Evolutionary conservation across 2,888 invertebrate species (phyloP).

Genomic region (Ormyrus pomaceus): DNA sequence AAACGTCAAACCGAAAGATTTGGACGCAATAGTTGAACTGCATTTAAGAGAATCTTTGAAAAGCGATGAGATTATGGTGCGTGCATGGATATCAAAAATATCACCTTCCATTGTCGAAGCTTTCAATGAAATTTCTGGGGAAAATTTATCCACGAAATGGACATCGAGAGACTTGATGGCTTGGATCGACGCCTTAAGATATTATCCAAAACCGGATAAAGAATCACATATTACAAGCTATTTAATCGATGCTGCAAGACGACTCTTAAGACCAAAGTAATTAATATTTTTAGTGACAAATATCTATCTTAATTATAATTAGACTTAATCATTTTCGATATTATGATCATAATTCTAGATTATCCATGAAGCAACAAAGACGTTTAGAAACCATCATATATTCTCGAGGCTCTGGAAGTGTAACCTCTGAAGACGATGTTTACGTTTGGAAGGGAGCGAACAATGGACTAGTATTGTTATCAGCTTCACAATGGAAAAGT

Average conservation of each 20-base stretch:
- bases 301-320: background rate
- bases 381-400: constrained; percentile 66
- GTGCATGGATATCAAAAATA: constrained; percentile 67
- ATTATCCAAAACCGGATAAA: constrained; percentile 66
- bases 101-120: constrained; percentile 64
- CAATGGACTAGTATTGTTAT: constrained; percentile 59
- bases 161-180: constrained; percentile 67
- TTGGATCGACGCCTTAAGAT: constrained; percentile 68
- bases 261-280: constrained; percentile 67
- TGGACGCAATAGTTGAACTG: constrained; percentile 66
- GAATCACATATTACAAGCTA: constrained; percentile 62
- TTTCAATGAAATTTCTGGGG: constrained; percentile 46
- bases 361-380: constrained; percentile 62
- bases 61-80: constrained; percentile 58
- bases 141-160: constrained; percentile 61
- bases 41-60: constrained; percentile 65
- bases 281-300: background rate
- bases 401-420: constrained; percentile 59
- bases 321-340: background rate
- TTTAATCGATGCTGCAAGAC: constrained; percentile 66
- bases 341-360: constrained; percentile 51
- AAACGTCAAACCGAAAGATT: constrained; percentile 63
- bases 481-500: constrained; percentile 67
- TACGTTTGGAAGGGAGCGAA: constrained; percentile 68
- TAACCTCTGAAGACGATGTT: constrained; percentile 60